These are phyloP conservation scores for Leptoclinus maculatus DNA, from an alignment of 2,797 vertebrate species.

Conservation along the genomic window DNA sequence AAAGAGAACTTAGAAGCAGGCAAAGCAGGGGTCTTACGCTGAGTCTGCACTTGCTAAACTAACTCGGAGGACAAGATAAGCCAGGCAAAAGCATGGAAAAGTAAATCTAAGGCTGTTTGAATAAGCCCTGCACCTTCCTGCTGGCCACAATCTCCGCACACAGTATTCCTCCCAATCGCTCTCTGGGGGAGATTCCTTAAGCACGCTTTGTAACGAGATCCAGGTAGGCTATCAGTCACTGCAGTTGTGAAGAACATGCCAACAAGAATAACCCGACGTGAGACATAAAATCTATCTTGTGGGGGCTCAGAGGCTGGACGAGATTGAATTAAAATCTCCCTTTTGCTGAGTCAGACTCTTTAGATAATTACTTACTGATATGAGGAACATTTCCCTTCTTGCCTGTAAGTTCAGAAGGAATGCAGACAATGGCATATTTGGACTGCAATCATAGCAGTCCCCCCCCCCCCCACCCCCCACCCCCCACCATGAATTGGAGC, in stretches of 20 bases:
- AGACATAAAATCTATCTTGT: constrained; percentile 74
- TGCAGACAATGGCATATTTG: constrained; percentile 79
- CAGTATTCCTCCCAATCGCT: constrained; percentile 65
- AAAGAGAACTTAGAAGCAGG: constrained; percentile 63
- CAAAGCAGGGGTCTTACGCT: constrained; percentile 67
- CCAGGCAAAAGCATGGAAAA: constrained; percentile 69
- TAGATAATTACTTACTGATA: constrained; percentile 81
- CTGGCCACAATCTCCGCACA: constrained; percentile 65
- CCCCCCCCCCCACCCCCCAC: constrained; percentile 26
- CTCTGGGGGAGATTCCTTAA: constrained; percentile 72
- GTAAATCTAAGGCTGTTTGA: constrained; percentile 77
- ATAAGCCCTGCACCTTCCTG: constrained; percentile 70
- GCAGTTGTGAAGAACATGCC: constrained; percentile 64
- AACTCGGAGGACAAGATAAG: constrained; percentile 75
- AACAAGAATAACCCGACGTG: constrained; percentile 63
- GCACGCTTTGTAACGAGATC: constrained; percentile 70
- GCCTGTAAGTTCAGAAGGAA: constrained; percentile 73
- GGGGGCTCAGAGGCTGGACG: constrained; percentile 52
- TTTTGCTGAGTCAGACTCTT: constrained; percentile 82
- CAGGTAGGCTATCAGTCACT: constrained; percentile 74
- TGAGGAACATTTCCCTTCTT: constrained; percentile 73
- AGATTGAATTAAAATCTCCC: constrained; percentile 74
- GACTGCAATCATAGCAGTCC: constrained; percentile 59
- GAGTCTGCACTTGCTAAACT: constrained; percentile 77
- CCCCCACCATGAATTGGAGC: constrained; percentile 54